Base-by-base conservation (phyloP, 2,113 vertebrate species). In the Sprattus sprattus region DNA sequence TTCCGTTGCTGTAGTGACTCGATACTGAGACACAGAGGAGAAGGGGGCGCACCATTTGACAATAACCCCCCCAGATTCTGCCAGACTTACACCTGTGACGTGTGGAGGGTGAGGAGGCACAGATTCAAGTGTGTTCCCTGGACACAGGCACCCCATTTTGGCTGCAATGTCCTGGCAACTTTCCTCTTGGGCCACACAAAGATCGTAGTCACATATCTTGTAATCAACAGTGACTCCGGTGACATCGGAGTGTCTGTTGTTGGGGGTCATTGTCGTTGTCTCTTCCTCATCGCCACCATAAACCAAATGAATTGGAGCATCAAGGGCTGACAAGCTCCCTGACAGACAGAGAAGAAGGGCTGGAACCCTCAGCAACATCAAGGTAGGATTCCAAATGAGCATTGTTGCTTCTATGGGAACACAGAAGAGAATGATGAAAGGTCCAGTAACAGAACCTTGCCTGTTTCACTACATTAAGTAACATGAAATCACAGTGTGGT, bases 21-120 rank as follows among this genome's bases (percentile, higher is more conserved):
- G 92, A 86, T 95, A 96, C 11, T 6, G 6, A 0, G 89, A 89
- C 54, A 96, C 93, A 2, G 85, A 88, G 25, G 95, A 96, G 13
- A 86, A 88, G 0, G 95, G 95, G 20, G 95, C 94, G 1, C 95
- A 96, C 94, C 95, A 96, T n/a, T 90, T 85, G 6, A 95, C 91
- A 46, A 91, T 89, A 9, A 93, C 85, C 39, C 64, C 89, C 86
- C 28, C 44, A 71, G 88, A 89, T 10, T 0, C 71, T 50, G 78
- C 92, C 25, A 86, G 84, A 89, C 15, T 50, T 78, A 96, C 22
- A 1, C 49, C 25, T 6, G 10, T 49, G 11, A 96, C 89, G 49
- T 45, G 71, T 22, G 95, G 95, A 6, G 94, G 0, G 0, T 85
- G 87, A 60, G 95, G 95, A 28, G 0, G 85, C 78, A 52, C 20